Evolutionary conservation across 2,888 invertebrate species (phyloP).

Genomic region (Synanthedon tipuliformis): DNA sequence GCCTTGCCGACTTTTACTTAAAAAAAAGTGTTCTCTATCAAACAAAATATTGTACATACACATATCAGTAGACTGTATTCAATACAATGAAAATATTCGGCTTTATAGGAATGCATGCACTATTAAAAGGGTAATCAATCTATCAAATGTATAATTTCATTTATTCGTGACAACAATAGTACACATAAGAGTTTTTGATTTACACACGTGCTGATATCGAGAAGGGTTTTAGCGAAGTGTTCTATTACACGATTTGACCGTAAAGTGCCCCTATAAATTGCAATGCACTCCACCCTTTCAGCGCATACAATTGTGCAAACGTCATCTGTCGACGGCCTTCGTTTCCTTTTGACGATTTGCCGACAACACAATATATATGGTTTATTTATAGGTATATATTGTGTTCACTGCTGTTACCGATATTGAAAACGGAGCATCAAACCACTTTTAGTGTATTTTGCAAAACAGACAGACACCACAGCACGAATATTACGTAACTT

Average conservation of each 20-base stretch:
- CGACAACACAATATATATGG: conserved; percentile 22
- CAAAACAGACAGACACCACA: no score
- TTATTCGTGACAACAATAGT: conserved; percentile 17
- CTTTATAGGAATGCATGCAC: no score
- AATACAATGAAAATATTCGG: no score
- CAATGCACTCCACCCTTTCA: conserved; percentile 62
- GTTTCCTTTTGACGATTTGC: conserved; percentile 47
- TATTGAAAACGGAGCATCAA: no score
- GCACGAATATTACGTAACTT: no score
- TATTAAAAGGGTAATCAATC: conserved; percentile 7
- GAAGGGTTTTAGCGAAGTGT: conserved; percentile 46
- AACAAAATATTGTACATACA: no score
- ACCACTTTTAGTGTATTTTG: no score
- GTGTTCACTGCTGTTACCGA: no score
- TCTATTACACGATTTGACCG: conserved; percentile 49
- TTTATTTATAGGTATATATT: background rate
- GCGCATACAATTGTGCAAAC: conserved; percentile 55
- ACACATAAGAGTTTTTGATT: conserved; percentile 11
- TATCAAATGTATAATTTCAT: conserved; percentile 10
- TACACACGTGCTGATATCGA: conserved; percentile 45
- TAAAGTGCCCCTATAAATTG: conserved; percentile 64
- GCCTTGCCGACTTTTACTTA: no score
- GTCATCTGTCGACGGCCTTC: conserved; percentile 52
- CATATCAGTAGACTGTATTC: no score
- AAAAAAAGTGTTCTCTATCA: no score